Evolutionary conservation across 1,140 invertebrate species (phyloP).

Genomic region (Leptinotarsa defecta): DNA sequence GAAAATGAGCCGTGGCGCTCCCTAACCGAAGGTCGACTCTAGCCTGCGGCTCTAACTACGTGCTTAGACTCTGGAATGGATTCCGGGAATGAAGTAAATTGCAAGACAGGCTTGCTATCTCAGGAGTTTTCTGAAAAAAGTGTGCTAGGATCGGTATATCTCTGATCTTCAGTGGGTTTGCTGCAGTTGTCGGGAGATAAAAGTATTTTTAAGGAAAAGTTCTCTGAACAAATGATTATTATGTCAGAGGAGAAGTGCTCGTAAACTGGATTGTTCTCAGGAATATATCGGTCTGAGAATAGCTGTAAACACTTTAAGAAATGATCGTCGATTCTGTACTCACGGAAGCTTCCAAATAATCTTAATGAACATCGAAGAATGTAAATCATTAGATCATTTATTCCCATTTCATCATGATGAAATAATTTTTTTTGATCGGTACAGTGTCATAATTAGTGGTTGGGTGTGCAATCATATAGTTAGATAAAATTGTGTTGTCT

Average conservation of each 20-base stretch:
- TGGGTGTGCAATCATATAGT: too few relatives aligned
- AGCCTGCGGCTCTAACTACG: conserved; percentile 41
- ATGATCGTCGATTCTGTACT: too few relatives aligned
- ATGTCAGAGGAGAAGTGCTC: conserved; percentile 16
- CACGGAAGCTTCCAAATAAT: too few relatives aligned
- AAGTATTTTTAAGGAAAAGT: conserved; percentile 22
- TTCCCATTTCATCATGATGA: too few relatives aligned
- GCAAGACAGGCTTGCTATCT: conserved; percentile 51
- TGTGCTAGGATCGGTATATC: conserved; percentile 25
- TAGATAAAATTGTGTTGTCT: too few relatives aligned
- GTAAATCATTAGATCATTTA: too few relatives aligned
- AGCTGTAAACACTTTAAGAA: too few relatives aligned
- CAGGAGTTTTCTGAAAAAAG: conserved; percentile 38
- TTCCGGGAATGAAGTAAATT: conserved; percentile 55
- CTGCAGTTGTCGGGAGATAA: conserved; percentile 22
- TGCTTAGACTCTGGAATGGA: conserved; percentile 52
- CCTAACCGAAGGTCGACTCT: conserved; percentile 32
- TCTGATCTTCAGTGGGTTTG: conserved; percentile 21
- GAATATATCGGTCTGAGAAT: too few relatives aligned
- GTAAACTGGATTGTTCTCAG: conserved; percentile 5
- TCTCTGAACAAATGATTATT: conserved; percentile 23
- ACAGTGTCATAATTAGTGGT: too few relatives aligned
- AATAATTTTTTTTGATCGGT: too few relatives aligned
- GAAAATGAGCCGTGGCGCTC: conserved; percentile 32
- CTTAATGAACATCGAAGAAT: too few relatives aligned